Conservation (phyloP, 2,888 invertebrate species). For the Phania funesta region DNA sequence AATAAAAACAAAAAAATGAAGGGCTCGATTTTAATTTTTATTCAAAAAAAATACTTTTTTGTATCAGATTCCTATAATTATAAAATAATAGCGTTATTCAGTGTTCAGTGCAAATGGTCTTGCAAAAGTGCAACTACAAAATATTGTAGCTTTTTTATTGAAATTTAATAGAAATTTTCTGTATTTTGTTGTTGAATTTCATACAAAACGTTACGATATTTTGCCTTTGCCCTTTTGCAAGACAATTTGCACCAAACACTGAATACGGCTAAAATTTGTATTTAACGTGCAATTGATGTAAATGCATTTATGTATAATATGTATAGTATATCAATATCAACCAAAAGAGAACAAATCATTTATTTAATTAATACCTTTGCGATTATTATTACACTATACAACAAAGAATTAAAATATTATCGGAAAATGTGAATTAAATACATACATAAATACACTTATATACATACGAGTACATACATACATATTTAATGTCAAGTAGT, state of each 20-base stretch:
- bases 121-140: too few species aligned
- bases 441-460: too few species aligned
- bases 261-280: too few species aligned
- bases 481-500: conserved; percentile 13
- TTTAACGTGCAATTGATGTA: conserved; percentile 64
- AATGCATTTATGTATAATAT: conserved; percentile 61
- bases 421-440: background rate
- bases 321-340: conserved; percentile 8
- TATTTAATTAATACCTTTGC: background rate
- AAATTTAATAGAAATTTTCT: too few species aligned
- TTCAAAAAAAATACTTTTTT: background rate
- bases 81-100: background rate
- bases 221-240: too few species aligned
- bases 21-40: background rate
- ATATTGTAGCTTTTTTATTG: too few species aligned
- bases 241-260: too few species aligned
- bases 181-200: too few species aligned
- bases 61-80: conserved; percentile 41
- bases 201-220: too few species aligned
- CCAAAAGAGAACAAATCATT: background rate
- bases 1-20: too few species aligned
- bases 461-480: too few species aligned
- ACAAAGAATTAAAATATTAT: background rate
- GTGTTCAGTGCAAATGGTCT: too few species aligned
- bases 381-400: background rate